Base-by-base conservation (phyloP, 2,888 invertebrate genomes). In the Dichetophora obliterata region DNA sequence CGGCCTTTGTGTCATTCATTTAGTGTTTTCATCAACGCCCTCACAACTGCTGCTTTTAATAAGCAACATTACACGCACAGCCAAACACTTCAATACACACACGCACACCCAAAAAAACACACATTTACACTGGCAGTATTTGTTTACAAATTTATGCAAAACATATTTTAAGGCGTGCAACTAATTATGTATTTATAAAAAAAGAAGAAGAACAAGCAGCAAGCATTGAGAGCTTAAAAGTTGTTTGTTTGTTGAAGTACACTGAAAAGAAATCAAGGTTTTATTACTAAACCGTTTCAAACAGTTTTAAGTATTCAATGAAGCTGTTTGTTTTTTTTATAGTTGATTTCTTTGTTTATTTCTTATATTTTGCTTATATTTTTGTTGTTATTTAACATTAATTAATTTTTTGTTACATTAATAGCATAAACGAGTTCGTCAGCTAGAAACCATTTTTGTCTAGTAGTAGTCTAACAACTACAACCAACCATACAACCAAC, bases 161-260 rank as follows among this genome's bases (percentile, higher is more conserved):
- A 37, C 57, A 71, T 71, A 71, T 37, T 43, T 71, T 57, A 37
- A 71, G 59, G 71, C 71, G 71, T 71, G 37, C 34, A 0, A 31
- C 24, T 52, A 59, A 19, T 59, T 59, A 59, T 43, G 1, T 59
- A 14, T 24, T 6, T 4, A 24, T 24, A 57, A 24, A n/a, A 57
- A n/a, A 19, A 57, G 3, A 31, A 31, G 31, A 57, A 22, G 9
- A 59, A 59, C 14, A 43, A 43, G 14, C 43, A 43, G 43, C 43
- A 43, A 6, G 14, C 2, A 43, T 43, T 43, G 43, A 43, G 43
- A 43, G 43, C 11, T 43, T 43, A 43, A 43, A 43, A 43, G 3
- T 3, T 43, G 11, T 43, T 11, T 43, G 43, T 43, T 43, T 11
- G 43, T 14, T 14, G 43, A 3, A 43, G 14, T 43, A 43, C 43